Evolutionary conservation across 2,888 invertebrate species (phyloP).

Genomic region (Himalopsyche anomala): DNA sequence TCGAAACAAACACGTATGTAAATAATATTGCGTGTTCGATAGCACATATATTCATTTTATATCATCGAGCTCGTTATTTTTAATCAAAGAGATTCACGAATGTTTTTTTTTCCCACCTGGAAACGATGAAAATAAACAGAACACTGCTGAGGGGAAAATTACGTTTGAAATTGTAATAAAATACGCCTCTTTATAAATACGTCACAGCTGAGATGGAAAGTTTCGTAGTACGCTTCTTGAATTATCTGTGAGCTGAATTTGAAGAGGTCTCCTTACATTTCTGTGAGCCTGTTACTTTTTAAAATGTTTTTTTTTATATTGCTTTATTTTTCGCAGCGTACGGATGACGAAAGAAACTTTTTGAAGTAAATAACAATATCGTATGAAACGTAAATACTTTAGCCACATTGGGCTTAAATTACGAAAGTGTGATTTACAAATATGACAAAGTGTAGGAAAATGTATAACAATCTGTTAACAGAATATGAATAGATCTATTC

Average conservation of each 20-base stretch:
- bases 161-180: constrained; percentile 34
- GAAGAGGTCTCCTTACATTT: constrained; percentile 8
- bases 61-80: constrained; percentile 5
- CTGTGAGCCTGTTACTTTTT: constrained; percentile 6
- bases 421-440: no score
- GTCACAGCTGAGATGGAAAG: background rate
- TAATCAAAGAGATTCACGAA: constrained; percentile 20
- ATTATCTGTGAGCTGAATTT: constrained; percentile 18
- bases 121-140: background rate
- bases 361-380: no score
- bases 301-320: background rate
- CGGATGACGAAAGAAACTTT: background rate
- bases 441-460: no score
- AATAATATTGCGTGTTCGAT: constrained; percentile 16
- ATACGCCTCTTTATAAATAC: constrained; percentile 34
- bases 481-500: background rate
- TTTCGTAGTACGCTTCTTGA: background rate
- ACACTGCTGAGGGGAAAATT: constrained; percentile 20
- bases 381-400: no score
- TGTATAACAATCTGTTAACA: no score
- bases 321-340: background rate
- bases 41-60: constrained; percentile 10
- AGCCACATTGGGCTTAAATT: no score
- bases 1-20: constrained; percentile 2
- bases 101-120: background rate